Evolutionary conservation across 2,113 vertebrate genomes (phyloP).

Genomic region (Jaculus jaculus): DNA sequence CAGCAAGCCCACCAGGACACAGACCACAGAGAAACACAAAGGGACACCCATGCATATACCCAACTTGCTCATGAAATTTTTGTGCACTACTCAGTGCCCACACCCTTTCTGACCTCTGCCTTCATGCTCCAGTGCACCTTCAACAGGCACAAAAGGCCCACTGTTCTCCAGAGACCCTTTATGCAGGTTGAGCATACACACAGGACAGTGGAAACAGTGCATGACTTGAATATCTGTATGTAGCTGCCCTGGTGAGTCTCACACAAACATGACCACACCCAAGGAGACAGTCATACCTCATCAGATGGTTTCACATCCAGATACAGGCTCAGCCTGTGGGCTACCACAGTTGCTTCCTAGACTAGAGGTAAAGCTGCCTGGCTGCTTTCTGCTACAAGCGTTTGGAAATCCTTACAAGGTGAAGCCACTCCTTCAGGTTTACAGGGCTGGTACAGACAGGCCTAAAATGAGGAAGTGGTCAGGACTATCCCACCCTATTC

Average conservation of each 20-base stretch:
- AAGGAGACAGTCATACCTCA: background rate
- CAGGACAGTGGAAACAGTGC: background rate
- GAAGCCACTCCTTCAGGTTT: background rate
- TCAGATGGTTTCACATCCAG: background rate
- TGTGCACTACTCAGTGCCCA: background rate
- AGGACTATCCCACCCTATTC: too few species aligned
- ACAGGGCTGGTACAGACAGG: background rate
- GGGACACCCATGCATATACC: background rate
- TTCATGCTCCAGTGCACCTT: background rate
- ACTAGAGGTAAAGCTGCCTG: background rate
- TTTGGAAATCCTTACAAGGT: background rate
- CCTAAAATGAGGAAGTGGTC: too few species aligned
- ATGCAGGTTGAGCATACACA: background rate
- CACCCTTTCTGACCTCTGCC: background rate
- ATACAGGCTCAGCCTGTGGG: background rate
- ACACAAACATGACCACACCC: background rate
- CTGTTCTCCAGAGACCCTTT: too few species aligned
- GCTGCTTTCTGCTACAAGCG: background rate
- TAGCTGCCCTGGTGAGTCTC: background rate
- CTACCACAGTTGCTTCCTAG: background rate
- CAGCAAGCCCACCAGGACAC: background rate
- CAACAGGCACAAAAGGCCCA: background rate
- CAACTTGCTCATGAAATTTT: background rate
- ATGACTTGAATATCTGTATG: rapidly evolving
- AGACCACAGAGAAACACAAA: background rate